These are phyloP conservation scores for Thryonomys swinderianus DNA, from an alignment of 2,113 vertebrate genomes.

Conservation along the genomic window DNA sequence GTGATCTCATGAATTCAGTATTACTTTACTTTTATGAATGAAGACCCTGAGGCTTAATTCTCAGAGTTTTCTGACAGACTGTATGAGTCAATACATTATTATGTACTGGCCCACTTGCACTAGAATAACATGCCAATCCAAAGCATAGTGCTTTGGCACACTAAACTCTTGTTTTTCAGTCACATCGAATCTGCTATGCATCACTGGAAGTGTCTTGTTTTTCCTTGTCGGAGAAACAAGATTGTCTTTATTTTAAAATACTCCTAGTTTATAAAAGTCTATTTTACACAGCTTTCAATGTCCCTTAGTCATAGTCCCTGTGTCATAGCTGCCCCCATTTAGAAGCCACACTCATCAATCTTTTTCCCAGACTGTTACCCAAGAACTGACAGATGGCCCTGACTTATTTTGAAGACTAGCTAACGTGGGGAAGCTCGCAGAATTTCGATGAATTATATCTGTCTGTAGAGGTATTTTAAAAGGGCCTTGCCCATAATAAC, in stretches of 20 bases:
- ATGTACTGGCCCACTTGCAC: not conserved
- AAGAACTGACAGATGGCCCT: accelerated
- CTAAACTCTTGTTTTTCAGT: not conserved
- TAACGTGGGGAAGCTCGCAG: not conserved
- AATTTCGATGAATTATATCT: not conserved
- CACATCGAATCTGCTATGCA: not conserved
- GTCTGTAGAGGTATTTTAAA: not conserved
- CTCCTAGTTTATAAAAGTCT: not conserved
- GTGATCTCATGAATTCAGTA: not conserved
- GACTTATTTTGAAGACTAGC: not conserved
- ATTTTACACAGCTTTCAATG: not conserved
- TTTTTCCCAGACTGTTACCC: too few relatives aligned
- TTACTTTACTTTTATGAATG: not conserved
- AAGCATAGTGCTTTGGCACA: not conserved
- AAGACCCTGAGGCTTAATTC: not conserved
- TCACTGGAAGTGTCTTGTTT: not conserved
- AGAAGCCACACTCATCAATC: accelerated
- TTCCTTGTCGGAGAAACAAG: not conserved
- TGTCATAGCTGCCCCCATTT: accelerated
- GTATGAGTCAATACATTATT: accelerated
- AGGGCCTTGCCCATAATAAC: not conserved
- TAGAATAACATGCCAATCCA: not conserved
- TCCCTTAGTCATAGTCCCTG: not conserved
- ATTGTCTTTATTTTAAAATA: not conserved
- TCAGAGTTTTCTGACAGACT: not conserved